Conservation (phyloP, 2,888 invertebrate genomes). For the Enoplolaimus lenunculus region DNA sequence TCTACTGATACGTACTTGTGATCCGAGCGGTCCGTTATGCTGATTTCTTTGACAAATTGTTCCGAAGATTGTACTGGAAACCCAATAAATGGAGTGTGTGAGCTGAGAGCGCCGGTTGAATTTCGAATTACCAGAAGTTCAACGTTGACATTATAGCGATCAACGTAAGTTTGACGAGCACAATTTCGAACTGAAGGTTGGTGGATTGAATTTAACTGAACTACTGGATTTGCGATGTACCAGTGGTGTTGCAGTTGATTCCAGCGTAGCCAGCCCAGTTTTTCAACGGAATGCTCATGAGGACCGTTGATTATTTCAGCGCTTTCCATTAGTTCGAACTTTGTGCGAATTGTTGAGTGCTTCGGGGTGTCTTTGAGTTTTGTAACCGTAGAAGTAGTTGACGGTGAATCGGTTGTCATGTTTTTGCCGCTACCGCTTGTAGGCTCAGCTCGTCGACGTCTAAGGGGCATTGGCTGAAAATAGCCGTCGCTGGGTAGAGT, state of each 20-base stretch:
- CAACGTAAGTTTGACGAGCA: background rate
- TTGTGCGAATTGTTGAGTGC: background rate
- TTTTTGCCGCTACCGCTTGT: background rate
- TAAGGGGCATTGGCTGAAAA: background rate
- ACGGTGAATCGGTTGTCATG: background rate
- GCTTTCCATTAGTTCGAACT: background rate
- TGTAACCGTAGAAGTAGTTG: background rate
- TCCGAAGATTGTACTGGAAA: background rate
- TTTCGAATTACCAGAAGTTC: slow-evolving; percentile 7
- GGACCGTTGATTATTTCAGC: background rate
- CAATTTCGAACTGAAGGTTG: slow-evolving; percentile 5
- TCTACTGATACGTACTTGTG: background rate
- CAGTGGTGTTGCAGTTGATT: background rate
- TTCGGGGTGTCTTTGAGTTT: background rate
- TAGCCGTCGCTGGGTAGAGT: too few species aligned
- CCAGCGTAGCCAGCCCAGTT: slow-evolving; percentile 13
- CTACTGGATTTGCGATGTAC: background rate
- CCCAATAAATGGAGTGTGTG: background rate
- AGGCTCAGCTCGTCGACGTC: background rate
- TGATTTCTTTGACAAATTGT: background rate
- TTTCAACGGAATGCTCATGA: slow-evolving; percentile 7
- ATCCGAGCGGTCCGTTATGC: background rate
- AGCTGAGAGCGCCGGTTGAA: slow-evolving; percentile 9
- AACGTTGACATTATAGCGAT: slow-evolving; percentile 17
- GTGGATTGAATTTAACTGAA: slow-evolving; percentile 11